These are phyloP conservation scores for Ophioninae sp. DNA, from an alignment of 2,888 invertebrate species.

Conservation along the genomic window DNA sequence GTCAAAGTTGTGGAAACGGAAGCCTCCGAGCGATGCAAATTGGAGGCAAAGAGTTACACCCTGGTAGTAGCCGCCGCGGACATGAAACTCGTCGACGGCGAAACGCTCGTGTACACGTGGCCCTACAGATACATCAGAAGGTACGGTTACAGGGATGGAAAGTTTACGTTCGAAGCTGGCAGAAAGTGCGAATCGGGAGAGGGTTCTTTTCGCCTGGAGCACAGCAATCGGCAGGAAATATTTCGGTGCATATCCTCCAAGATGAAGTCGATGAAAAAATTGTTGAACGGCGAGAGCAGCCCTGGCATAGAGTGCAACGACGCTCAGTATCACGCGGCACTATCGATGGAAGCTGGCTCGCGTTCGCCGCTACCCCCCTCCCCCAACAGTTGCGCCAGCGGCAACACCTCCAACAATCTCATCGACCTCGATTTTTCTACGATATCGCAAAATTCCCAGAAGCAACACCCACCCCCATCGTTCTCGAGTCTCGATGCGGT, in stretches of 20 bases:
- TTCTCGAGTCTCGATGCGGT: conserved; percentile 69
- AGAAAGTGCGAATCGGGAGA: conserved; percentile 93
- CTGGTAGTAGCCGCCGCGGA: conserved; percentile 89
- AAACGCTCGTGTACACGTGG: conserved; percentile 89
- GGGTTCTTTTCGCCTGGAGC: conserved; percentile 90
- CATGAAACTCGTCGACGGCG: conserved; percentile 87
- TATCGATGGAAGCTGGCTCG: conserved; percentile 91
- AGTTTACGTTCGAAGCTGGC: conserved; percentile 94
- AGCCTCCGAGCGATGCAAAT: conserved; percentile 89
- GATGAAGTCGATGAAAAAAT: conserved; percentile 94
- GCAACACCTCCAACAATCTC: conserved; percentile 76
- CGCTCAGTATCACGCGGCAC: conserved; percentile 87
- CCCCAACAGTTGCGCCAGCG: conserved; percentile 77
- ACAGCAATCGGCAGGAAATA: conserved; percentile 91
- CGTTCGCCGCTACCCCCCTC: conserved; percentile 90
- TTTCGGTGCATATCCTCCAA: conserved; percentile 90
- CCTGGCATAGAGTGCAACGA: conserved; percentile 86
- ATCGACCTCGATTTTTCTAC: conserved; percentile 81
- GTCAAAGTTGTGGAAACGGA: conserved; percentile 90
- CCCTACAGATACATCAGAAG: conserved; percentile 91
- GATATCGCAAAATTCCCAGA: conserved; percentile 76
- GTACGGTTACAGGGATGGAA: conserved; percentile 92
- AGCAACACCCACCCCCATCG: conserved; percentile 65
- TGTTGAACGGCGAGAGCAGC: conserved; percentile 86
- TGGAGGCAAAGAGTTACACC: conserved; percentile 88